Conservation (phyloP, 2,113 vertebrate species). For the Corythaeola cristata region DNA sequence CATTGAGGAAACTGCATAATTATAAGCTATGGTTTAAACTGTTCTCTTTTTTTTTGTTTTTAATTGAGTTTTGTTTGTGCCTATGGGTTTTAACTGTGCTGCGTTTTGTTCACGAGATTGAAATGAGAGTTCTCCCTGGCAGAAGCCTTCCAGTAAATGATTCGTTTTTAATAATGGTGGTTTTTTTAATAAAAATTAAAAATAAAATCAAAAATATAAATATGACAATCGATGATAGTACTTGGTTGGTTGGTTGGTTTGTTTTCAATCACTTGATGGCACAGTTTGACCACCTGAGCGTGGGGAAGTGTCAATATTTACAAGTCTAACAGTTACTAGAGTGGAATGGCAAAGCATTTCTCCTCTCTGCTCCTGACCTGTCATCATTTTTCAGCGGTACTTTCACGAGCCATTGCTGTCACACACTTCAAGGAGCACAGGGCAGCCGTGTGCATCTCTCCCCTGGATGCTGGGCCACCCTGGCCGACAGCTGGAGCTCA, state of each 20-base stretch:
- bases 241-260: background rate
- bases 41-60: background rate
- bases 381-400: rapidly evolving
- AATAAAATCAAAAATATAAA: constrained; percentile 59
- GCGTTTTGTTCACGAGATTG: background rate
- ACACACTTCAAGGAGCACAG: background rate
- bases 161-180: constrained; percentile 55
- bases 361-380: background rate
- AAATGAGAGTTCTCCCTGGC: background rate
- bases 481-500: background rate
- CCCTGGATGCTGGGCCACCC: background rate
- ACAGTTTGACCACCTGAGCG: background rate
- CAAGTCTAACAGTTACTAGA: background rate
- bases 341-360: background rate
- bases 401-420: background rate
- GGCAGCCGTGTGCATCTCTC: rapidly evolving
- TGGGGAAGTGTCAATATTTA: background rate
- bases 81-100: constrained; percentile 34
- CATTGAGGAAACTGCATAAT: constrained; percentile 47
- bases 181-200: constrained; percentile 63
- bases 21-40: constrained; percentile 58
- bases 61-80: background rate
- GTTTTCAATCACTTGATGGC: background rate
- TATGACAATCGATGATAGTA: background rate
- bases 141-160: constrained; percentile 29